Evolutionary conservation across 2,797 vertebrate genomes (phyloP).

Genomic region (Cephalopachus bancanus): DNA sequence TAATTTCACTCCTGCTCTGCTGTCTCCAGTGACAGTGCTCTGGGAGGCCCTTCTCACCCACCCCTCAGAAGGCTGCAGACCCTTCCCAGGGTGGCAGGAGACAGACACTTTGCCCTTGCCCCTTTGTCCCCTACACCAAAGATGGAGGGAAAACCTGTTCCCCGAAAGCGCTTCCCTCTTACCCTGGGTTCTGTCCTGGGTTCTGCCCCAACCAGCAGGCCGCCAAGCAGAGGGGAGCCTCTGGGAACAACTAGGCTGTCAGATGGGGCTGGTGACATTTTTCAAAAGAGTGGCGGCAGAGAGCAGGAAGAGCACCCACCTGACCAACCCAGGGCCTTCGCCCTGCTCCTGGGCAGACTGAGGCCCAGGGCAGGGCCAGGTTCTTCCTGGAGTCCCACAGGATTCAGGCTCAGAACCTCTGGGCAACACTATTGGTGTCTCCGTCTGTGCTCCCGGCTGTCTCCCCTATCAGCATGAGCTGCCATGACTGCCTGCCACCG

Average conservation of each 20-base stretch:
- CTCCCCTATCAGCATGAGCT: background rate
- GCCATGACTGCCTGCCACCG: background rate
- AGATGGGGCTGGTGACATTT: rapidly evolving
- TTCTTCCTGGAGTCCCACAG: background rate
- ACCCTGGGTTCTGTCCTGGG: background rate
- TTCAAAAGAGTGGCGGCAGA: background rate
- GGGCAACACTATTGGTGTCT: background rate
- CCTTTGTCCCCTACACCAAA: background rate
- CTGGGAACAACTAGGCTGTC: background rate
- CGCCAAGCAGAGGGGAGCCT: background rate
- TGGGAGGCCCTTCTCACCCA: background rate
- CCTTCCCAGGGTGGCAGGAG: background rate
- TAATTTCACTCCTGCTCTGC: too few relatives aligned
- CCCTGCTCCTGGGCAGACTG: background rate
- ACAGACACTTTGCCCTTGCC: background rate
- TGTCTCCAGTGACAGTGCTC: too few relatives aligned
- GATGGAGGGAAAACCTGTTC: background rate
- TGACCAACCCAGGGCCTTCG: rapidly evolving
- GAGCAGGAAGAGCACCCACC: background rate
- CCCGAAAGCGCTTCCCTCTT: background rate
- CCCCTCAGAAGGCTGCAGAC: rapidly evolving
- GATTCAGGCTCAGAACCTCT: background rate
- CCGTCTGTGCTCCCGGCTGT: background rate
- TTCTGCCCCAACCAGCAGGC: background rate
- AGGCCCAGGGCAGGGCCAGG: background rate